Evolutionary conservation across 2,113 vertebrate genomes (phyloP), one percentile per base, ranked within the genome.

Genomic region (Myrmecophaga tridactyla): DNA sequence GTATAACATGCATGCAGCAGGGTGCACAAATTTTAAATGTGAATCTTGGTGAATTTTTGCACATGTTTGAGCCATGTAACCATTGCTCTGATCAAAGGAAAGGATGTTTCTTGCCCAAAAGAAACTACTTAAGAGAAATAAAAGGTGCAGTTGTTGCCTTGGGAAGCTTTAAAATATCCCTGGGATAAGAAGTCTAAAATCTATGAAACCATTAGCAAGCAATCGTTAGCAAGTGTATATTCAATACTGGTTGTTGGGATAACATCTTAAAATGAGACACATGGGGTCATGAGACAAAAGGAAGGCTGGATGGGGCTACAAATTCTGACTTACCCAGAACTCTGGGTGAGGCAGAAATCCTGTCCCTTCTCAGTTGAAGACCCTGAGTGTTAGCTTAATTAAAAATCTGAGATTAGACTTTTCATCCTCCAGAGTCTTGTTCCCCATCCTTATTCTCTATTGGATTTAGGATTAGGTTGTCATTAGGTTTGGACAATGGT

Each of bases 81-180:
- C 36, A 3, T 39, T 0, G 2, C 39, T 58, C 9, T 58, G 15
- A 34, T 3, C 14, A 10, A 41, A 7, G 41, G 23, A 23, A 0
- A 7, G 14, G 29, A 7, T 27, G 34, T 48, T 63, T 21, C 39
- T 3, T n/a, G 39, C 27, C 53, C 70, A 21, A 21, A 10, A 23
- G n/a, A 46, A 76, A 27, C 6, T 69, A 63, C 21, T 51, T 62
- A 34, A 62, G 75, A 90, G 72, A 83, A 69, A 23, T 48, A 20
- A 36, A 86, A 87, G 25, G 48, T 12, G 12, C 2, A 41, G 6
- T 2, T 58, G 75, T 65, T 46, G 31, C 8, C 15, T 92, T 4
- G 6, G 10, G 77, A 76, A 76, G 73, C 31, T 86, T 69, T 69
- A 13, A 48, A 3, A 41, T 80, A 11, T 86, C 34, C 60, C 62